Evolutionary conservation across 2,888 invertebrate species (phyloP), one percentile per base, ranked within the genome.

Genomic region (Tetheella fluctuosa): DNA sequence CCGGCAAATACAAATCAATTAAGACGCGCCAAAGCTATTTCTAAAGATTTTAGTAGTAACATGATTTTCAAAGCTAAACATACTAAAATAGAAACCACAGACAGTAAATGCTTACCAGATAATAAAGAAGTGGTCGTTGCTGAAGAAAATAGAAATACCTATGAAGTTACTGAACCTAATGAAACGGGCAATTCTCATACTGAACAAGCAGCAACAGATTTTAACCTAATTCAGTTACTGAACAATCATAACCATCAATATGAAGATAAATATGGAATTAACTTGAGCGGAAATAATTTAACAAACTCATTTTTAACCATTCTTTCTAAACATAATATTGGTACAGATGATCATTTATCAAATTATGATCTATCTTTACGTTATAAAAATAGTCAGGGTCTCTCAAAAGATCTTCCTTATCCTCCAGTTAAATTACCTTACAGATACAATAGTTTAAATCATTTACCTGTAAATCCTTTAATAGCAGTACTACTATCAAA

Each of bases 401-500:
- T 64, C 3, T n/a, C 61, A 2, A 71, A 68, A 57, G 61, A 60
- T 52, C 68, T 65, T 52, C n/a, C 67, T 28, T 34, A 34, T 34
- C 61, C 76, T 34, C 71, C 73, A 3, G 48, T 77, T 23, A 77
- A 80, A 6, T 42, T 77, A 55, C 76, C 76, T 23, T 65, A 74
- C 57, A 82, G 91, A 59, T 93, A 91, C 76, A 95, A 95, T 76
- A 94, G 89, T 77, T 86, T 88, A 55, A 90, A 94, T 76, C 94
- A 95, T 86, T 86, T 91, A 57, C 91, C 94, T 1, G 81, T 94
- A 42, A 94, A 95, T 86, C 95, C 95, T 58, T 80, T 94, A 75
- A 79, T 95, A 34, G 94, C 95, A 52, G 92, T 95, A 57, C 85
- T 95, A 62, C 85, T 95, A 55, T 95, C 95, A 28, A 94, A 95